Evolutionary conservation across 2,113 vertebrate species (phyloP), one percentile per base, ranked within the genome.

Genomic region (Acrocephalus kingi): DNA sequence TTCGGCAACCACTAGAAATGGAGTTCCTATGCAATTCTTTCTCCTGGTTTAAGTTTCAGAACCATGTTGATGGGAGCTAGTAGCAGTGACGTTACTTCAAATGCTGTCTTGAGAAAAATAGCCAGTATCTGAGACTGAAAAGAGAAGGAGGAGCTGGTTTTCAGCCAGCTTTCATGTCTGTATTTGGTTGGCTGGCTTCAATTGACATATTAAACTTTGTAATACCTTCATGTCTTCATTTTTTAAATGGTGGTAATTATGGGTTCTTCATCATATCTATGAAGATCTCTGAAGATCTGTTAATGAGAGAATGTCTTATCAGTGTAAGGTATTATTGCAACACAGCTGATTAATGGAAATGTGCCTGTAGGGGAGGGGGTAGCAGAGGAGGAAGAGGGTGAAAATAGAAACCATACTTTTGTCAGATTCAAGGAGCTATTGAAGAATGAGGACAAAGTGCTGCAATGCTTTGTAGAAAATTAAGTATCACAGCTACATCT

Each of bases 391-490:
- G 77, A 94, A 87, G 28, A 92, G 27, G 25, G 77, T 89, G 95
- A 91, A 96, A 96, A 96, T 93, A 90, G 85, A 96, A 97, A 89
- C 95, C 92, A 90, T 90, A 75, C 46, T 91, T 94, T 90, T 91
- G 94, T 93, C 95, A 94, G 66, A 92, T 86, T 95, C 88, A 92
- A 87, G 75, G 84, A 96, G 63, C 37, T 85, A 61, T 58, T 93
- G 90, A 95, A 95, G 86, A 95, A 94, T 94, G 92, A 94, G 82
- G 28, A 96, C 63, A 93, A 96, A 96, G 90, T 52, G 87, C 58
- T 91, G 48, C 87, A 72, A 66, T 69, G 87, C 66, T 93, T 93
- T 95, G 91, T 87, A 91, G 84, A 93, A 95, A 95, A 90, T 95
- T 94, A 95, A 90, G 83, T 71, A 95, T 95, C 85, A 77, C 62